phyloP scores from a whole-genome alignment of 2,888 invertebrate genomes.

The Parnassius glacialis region DNA sequence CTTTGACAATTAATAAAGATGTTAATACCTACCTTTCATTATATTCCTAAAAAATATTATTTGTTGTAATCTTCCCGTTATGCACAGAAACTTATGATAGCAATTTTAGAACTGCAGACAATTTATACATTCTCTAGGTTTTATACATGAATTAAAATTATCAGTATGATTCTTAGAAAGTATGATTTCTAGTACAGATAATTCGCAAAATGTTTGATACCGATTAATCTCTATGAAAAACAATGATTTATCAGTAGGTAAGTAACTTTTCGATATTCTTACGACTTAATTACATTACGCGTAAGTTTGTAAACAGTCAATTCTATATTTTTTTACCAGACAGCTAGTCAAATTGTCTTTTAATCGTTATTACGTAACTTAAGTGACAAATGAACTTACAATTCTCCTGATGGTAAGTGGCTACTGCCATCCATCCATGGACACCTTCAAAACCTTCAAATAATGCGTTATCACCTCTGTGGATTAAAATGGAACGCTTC shows the following conservation, averaged over 20 bases:
- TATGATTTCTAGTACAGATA: slow-evolving; percentile 19
- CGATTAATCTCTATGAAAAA: slow-evolving; percentile 20
- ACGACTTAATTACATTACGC: slow-evolving; percentile 4
- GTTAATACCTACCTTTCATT: slow-evolving; percentile 20
- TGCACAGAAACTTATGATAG: slow-evolving; percentile 16
- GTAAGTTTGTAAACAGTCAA: too few species aligned
- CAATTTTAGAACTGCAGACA: slow-evolving; percentile 10
- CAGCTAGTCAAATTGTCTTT: too few species aligned
- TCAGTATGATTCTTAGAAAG: slow-evolving; percentile 20
- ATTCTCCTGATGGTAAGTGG: too few species aligned
- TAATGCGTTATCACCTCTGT: too few species aligned
- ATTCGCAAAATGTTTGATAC: slow-evolving; percentile 22
- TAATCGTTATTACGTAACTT: too few species aligned
- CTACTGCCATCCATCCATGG: too few species aligned
- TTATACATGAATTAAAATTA: slow-evolving; percentile 20
- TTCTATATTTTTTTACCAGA: too few species aligned
- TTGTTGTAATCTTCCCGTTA: slow-evolving; percentile 2
- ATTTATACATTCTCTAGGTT: slow-evolving; percentile 12
- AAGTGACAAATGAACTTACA: too few species aligned
- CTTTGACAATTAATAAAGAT: not conserved
- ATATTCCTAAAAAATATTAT: slow-evolving; percentile 11
- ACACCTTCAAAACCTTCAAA: too few species aligned
- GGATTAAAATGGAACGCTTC: too few species aligned
- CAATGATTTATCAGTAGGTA: slow-evolving; percentile 19
- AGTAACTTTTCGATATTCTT: slow-evolving; percentile 5